phyloP scores from a whole-genome alignment of 2,888 invertebrate genomes.

The Saturnia japonica region DNA sequence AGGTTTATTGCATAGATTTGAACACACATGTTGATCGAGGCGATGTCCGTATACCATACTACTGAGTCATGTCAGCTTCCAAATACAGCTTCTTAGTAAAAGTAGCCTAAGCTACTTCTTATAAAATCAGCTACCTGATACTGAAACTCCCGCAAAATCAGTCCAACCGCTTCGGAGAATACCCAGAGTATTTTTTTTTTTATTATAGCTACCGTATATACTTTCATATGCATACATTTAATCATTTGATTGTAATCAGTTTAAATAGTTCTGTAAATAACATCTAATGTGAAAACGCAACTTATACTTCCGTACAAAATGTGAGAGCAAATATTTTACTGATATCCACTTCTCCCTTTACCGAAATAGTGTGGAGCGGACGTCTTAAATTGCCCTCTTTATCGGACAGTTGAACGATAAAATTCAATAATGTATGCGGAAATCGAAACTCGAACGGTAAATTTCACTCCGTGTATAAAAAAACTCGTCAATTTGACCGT shows the following conservation, averaged over 20 bases:
- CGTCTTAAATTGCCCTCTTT: conserved; percentile 9
- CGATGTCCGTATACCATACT: no score
- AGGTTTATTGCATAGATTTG: no score
- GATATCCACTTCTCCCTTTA: neutral
- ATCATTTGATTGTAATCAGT: neutral
- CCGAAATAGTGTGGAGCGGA: conserved; percentile 5
- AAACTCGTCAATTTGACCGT: conserved; percentile 34
- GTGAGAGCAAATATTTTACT: neutral
- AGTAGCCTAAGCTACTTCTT: no score
- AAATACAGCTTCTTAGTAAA: no score
- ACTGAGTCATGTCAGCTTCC: no score
- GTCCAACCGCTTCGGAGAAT: no score
- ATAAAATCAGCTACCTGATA: no score
- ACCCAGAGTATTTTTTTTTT: no score
- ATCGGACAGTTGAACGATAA: conserved; percentile 15
- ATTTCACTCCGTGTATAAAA: conserved; percentile 30
- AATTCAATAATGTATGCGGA: conserved; percentile 27
- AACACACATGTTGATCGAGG: no score
- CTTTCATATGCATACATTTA: neutral
- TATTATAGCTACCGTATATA: no score
- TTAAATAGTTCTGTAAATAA: neutral
- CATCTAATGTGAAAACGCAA: neutral
- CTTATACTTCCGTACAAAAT: neutral
- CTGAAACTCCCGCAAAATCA: no score
- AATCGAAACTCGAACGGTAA: conserved; percentile 29